Evolutionary conservation across 2,113 vertebrate species (phyloP).

Genomic region (Noturus placidus): DNA sequence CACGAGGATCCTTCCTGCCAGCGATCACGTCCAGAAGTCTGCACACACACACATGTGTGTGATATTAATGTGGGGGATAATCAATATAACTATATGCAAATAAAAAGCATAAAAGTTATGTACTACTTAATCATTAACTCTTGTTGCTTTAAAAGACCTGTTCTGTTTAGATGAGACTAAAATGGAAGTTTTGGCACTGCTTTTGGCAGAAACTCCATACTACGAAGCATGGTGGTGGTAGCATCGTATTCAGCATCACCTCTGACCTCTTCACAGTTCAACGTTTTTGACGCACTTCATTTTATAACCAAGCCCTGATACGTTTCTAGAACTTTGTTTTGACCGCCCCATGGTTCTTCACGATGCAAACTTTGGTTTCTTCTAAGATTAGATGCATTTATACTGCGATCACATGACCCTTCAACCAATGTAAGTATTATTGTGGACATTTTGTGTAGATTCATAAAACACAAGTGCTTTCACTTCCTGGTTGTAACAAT

Average conservation of each 20-base stretch:
- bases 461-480: no score
- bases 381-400: neutral
- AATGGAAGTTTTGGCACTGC: neutral
- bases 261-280: neutral
- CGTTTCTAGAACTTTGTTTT: neutral
- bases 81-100: no score
- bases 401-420: neutral
- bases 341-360: neutral
- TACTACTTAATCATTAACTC: neutral
- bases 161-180: neutral
- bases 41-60: neutral
- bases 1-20: constrained; percentile 74
- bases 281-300: neutral
- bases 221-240: neutral
- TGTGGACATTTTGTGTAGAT: no score
- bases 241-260: neutral
- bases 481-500: no score
- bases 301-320: neutral
- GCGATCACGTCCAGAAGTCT: constrained; percentile 77
- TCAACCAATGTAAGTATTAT: no score
- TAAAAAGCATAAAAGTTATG: no score
- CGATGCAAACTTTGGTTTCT: neutral
- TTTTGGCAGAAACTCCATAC: neutral
- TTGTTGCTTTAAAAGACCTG: neutral
- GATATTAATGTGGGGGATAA: no score